These are phyloP conservation scores for Piprites chloris DNA, from an alignment of 2,113 vertebrate genomes.

Conservation along the genomic window DNA sequence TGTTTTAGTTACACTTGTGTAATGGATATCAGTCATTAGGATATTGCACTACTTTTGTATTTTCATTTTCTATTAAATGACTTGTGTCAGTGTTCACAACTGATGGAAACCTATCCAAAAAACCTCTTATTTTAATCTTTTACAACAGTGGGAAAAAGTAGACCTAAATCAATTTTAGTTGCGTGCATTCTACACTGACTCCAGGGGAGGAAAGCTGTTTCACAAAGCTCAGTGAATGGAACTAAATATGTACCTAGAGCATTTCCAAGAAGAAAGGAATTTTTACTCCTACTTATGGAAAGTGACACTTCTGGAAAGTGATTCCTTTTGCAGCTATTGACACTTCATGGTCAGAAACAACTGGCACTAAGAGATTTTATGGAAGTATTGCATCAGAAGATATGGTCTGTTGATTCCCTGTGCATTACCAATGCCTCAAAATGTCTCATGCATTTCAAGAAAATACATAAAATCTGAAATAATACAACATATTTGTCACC, in stretches of 20 bases:
- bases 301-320: not conserved
- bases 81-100: not conserved
- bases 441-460: not conserved
- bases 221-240: not conserved
- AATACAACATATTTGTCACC: not conserved
- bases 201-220: not conserved
- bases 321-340: not conserved
- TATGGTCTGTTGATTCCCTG: not conserved
- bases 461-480: not conserved
- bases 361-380: not conserved
- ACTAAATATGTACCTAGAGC: not conserved
- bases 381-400: not conserved
- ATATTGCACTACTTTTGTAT: not conserved
- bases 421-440: not conserved
- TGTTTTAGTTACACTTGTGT: not conserved
- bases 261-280: not conserved
- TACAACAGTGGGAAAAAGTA: accelerated
- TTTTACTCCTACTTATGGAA: not conserved
- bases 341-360: not conserved
- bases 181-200: not conserved
- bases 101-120: not conserved
- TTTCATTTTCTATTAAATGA: not conserved
- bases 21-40: not conserved
- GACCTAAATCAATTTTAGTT: not conserved
- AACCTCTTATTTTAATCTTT: not conserved